These are phyloP conservation scores for Tiliacea citrago DNA, from an alignment of 2,888 invertebrate species.

Conservation along the genomic window DNA sequence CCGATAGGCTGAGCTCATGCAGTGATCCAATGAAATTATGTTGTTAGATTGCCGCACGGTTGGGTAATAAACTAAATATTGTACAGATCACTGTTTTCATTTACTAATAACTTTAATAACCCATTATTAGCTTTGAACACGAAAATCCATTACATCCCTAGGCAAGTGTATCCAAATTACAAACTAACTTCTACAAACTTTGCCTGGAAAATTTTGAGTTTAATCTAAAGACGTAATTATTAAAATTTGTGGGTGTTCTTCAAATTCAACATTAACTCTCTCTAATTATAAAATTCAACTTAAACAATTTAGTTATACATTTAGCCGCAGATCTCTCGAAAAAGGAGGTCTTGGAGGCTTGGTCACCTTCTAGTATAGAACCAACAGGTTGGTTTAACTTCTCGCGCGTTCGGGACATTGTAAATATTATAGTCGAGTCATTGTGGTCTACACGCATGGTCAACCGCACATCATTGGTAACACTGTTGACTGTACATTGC, in stretches of 20 bases:
- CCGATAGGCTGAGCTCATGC: no score
- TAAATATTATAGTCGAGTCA: neutral
- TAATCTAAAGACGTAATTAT: slow-evolving; percentile 4
- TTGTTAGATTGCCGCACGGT: neutral
- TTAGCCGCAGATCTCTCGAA: slow-evolving; percentile 17
- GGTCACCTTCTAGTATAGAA: neutral
- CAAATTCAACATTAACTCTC: slow-evolving; percentile 8
- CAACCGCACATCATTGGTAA: neutral
- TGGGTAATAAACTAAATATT: slow-evolving; percentile 3
- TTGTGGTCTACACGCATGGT: neutral
- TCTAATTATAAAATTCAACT: slow-evolving; percentile 42
- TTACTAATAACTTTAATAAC: slow-evolving; percentile 13
- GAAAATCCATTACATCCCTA: slow-evolving; percentile 15
- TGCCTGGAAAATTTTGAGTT: slow-evolving; percentile 4
- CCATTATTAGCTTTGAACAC: slow-evolving; percentile 17
- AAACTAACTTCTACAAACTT: slow-evolving; percentile 27
- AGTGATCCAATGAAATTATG: no score
- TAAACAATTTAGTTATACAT: slow-evolving; percentile 17
- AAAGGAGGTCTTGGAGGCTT: slow-evolving; percentile 24
- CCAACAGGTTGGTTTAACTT: neutral
- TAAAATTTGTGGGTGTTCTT: slow-evolving; percentile 15
- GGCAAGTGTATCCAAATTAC: slow-evolving; percentile 24
- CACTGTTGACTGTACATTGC: neutral
- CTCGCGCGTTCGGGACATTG: neutral
- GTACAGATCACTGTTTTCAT: slow-evolving; percentile 2